Evolutionary conservation across 1,140 invertebrate genomes (phyloP), one percentile per base, ranked within the genome.

Genomic region (Metaphire vulgaris): DNA sequence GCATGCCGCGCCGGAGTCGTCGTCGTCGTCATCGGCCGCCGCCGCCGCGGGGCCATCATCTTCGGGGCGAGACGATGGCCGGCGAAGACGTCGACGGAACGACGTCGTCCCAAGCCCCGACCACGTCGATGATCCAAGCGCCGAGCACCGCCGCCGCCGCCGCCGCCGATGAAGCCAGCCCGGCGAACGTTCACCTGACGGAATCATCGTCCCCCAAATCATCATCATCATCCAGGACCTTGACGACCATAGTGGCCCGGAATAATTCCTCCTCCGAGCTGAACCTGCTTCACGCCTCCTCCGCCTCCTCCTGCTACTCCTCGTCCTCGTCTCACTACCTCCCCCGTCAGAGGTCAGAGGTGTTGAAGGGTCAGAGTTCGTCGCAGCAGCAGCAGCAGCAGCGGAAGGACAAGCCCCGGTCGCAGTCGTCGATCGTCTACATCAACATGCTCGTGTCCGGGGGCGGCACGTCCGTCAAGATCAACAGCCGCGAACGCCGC

Each of bases 401-500:
- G n/a, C n/a, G n/a, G n/a, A n/a, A n/a, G n/a, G n/a, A n/a, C n/a
- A n/a, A n/a, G n/a, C 33, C 32, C 1, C 30, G 31, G 1, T 56
- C 70, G 1, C 72, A 73, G 65, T 73, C 69, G 6, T n/a, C 70
- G 31, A 33, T 73, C 1, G 31, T 73, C 30, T 74, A 69, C 32
- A 74, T 75, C 31, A 69, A 31, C 41, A 77, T 75, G 41, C 56
- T 75, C 31, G 64, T 67, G 2, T 33, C 34, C 1, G 29, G 30
- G 6, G 72, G 66, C n/a, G n/a, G n/a, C n/a, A 74, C 26, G 26
- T 30, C 74, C 12, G 28, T 66, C 29, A 78, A 78, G 56, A 72
- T 77, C 16, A 76, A 72, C 75, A 31, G 34, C 32, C 86, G 87
- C 74, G 89, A 89, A 78, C 83, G 87, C 66, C 89, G 89, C 81